These are phyloP conservation scores for Sylvicapra grimmia DNA, from an alignment of 2,113 vertebrate genomes.

Conservation along the genomic window DNA sequence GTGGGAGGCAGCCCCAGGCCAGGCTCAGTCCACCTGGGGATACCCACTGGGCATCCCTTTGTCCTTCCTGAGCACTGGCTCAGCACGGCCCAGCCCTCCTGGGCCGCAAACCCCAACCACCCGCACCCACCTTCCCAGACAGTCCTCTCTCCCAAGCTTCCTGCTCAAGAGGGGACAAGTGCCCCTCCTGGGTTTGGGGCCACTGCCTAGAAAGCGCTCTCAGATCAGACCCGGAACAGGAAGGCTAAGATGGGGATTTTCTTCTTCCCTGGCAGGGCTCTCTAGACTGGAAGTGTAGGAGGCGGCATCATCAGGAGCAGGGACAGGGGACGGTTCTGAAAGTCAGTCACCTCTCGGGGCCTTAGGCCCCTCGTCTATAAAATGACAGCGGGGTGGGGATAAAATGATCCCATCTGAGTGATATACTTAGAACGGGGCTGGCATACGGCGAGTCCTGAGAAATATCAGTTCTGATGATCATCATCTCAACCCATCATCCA, in stretches of 20 bases:
- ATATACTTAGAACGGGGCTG: rapidly evolving
- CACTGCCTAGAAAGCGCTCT: not conserved
- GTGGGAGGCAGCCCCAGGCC: not conserved
- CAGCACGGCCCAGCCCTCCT: not conserved
- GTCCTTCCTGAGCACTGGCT: not conserved
- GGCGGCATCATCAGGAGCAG: not conserved
- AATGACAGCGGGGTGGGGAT: not conserved
- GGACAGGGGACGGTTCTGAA: not conserved
- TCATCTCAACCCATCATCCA: not conserved
- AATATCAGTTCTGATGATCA: not conserved
- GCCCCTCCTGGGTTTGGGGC: not conserved
- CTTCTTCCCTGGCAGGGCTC: not conserved
- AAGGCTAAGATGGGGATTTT: not conserved
- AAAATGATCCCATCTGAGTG: not conserved
- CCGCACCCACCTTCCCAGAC: not conserved
- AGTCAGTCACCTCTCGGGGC: not conserved
- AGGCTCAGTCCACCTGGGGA: not conserved
- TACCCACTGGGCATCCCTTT: not conserved
- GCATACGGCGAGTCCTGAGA: not conserved
- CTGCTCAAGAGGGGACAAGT: not conserved
- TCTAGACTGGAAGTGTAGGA: not conserved
- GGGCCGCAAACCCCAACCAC: not conserved
- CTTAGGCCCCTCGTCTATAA: not conserved
- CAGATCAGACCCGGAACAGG: not conserved
- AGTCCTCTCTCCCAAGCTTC: not conserved